Percentiles rank a stretch among this genome's conserved stretches.
phyloP scores from a whole-genome alignment of 2,888 invertebrate species.

The Metalampra italica region DNA sequence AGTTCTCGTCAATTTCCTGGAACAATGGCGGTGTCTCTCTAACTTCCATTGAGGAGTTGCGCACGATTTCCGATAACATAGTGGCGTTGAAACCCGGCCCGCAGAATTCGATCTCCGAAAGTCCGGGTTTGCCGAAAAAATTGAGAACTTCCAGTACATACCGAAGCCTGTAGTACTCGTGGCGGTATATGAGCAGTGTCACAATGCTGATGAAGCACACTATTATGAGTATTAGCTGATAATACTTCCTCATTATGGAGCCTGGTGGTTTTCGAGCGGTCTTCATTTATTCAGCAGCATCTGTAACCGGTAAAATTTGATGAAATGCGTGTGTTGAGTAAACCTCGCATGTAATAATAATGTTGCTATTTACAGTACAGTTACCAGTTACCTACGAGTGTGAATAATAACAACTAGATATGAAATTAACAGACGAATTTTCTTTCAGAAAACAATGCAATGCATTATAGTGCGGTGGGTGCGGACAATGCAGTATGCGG shows the following conservation, averaged over 20 bases:
- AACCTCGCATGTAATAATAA: background rate
- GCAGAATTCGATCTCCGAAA: slow-evolving; percentile 71
- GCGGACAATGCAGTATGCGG: background rate
- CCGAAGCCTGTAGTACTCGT: slow-evolving; percentile 89
- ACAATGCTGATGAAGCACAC: slow-evolving; percentile 85
- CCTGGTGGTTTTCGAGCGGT: slow-evolving; percentile 52
- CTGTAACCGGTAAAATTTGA: slow-evolving; percentile 22
- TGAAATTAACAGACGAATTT: too few species aligned
- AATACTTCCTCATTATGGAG: slow-evolving; percentile 88
- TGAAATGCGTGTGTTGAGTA: slow-evolving; percentile 3
- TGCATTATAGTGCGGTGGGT: too few species aligned
- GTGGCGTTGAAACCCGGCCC: slow-evolving; percentile 76
- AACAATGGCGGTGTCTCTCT: slow-evolving; percentile 83
- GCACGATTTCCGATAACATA: slow-evolving; percentile 66
- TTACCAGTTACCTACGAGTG: too few species aligned
- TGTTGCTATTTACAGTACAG: background rate
- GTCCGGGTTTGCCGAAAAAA: slow-evolving; percentile 87
- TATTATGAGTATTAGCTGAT: slow-evolving; percentile 85
- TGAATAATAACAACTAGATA: too few species aligned
- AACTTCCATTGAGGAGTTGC: slow-evolving; percentile 74
- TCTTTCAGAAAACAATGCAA: too few species aligned
- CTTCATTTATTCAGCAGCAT: slow-evolving; percentile 59
- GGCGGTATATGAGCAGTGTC: slow-evolving; percentile 88
- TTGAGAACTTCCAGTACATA: slow-evolving; percentile 92
- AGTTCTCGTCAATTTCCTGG: slow-evolving; percentile 80